Evolutionary conservation across 2,888 invertebrate genomes (phyloP), one percentile per base, ranked within the genome.

Genomic region (Ormyrus rosae): DNA sequence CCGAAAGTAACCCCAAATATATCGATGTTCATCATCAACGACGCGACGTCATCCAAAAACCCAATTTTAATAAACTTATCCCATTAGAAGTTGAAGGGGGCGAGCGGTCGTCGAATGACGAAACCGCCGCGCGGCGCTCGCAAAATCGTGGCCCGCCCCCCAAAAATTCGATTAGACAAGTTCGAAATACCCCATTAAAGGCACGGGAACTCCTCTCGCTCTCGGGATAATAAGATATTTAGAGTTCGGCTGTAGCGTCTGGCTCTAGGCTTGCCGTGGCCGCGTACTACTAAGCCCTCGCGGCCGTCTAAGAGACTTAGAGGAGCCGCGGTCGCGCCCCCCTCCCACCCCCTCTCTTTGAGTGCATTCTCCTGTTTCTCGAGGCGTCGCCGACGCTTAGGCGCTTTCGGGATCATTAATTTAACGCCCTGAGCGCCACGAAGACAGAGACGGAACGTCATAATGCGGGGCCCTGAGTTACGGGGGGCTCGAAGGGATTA

Each of bases 331-430:
- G 90, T 90, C 89, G 34, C 34, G 89, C 89, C 88, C 86, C 60
- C 19, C 34, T 2, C 34, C 34, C 34, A 2, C 34, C 34, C 34
- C 34, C 34, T 34, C 34, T 34, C 34, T 34, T 34, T 89, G 89
- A 90, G 90, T 90, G 90, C 90, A 90, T 90, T 90, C 89, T 88
- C 89, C 88, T 90, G 90, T 90, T 90, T 87, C 85, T 85, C 84
- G 84, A 85, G 86, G 86, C 87, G 86, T 86, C 84, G 86, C 85
- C 34, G 34, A 34, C 85, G 87, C 88, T 87, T 88, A 88, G 88
- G 87, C 88, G 88, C 89, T 89, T 89, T 89, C 88, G 88, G 88
- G 89, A 90, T 90, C 90, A 90, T 90, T 90, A 90, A 90, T 90
- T 90, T 88, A 89, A 88, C 87, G 87, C 85, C 85, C 34, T 34